phyloP scores from a whole-genome alignment of 2,797 vertebrate species.

The Cossypha heuglini region DNA sequence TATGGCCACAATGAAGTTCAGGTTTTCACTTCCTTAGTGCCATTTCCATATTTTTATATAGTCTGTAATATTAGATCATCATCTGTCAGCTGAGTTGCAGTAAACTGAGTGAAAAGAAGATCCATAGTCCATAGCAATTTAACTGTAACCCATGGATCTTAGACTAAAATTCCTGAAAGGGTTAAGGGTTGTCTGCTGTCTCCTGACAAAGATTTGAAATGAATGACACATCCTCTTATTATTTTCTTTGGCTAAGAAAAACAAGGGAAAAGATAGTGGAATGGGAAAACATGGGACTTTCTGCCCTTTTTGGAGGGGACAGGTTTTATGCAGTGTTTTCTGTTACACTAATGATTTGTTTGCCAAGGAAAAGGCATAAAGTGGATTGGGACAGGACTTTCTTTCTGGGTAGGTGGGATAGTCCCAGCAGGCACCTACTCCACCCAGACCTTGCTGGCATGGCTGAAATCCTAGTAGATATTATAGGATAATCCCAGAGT shows the following conservation, averaged over 20 bases:
- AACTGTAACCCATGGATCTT: neutral
- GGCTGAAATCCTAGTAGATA: neutral
- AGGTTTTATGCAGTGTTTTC: neutral
- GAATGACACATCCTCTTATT: neutral
- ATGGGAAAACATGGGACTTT: neutral
- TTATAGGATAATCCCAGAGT: neutral
- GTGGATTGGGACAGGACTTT: neutral
- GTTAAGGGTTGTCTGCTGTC: neutral
- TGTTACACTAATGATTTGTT: neutral
- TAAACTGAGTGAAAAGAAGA: neutral
- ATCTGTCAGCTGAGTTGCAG: neutral
- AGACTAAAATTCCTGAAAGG: neutral
- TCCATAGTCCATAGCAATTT: neutral
- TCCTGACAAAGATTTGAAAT: neutral
- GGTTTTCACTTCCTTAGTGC: neutral
- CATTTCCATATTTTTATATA: neutral
- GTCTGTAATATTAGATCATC: neutral
- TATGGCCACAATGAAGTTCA: neutral
- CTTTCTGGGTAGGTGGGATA: neutral
- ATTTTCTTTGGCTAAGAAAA: neutral
- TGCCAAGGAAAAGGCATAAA: neutral
- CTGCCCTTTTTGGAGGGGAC: neutral
- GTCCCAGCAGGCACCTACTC: neutral
- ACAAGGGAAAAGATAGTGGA: neutral
- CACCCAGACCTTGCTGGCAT: neutral